Evolutionary conservation across 2,113 vertebrate species (phyloP).

Genomic region (Xyrauchen texanus): DNA sequence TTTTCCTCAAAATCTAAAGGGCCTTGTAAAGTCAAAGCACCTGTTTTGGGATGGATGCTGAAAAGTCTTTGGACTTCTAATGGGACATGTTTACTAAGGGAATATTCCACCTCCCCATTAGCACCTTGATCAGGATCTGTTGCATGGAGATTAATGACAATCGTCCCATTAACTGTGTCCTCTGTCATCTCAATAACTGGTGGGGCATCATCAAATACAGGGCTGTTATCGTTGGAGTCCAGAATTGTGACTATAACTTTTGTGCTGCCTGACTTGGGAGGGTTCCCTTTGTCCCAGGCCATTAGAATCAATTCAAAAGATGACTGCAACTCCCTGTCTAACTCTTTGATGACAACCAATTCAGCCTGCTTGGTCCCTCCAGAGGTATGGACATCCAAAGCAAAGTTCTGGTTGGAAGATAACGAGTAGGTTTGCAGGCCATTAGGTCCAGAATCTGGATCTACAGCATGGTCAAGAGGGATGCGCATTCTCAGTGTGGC

Average conservation of each 20-base stretch:
- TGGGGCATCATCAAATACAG: conserved; percentile 80
- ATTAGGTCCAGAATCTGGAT: conserved; percentile 82
- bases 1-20: conserved; percentile 84
- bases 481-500: conserved; percentile 80
- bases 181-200: conserved; percentile 80
- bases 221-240: conserved; percentile 94
- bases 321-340: conserved; percentile 84
- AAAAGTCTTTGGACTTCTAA: conserved; percentile 80
- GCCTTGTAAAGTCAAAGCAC: conserved; percentile 75
- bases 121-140: conserved; percentile 88
- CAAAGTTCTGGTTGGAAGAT: conserved; percentile 84
- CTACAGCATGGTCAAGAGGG: conserved; percentile 84
- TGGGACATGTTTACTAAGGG: conserved; percentile 80
- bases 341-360: conserved; percentile 83
- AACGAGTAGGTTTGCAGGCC: conserved; percentile 81
- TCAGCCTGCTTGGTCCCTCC: conserved; percentile 82
- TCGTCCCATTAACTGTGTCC: conserved; percentile 78
- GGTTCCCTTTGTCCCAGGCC: conserved; percentile 85
- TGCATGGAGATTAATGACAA: conserved; percentile 82
- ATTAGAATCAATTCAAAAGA: conserved; percentile 80
- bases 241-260: conserved; percentile 82
- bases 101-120: conserved; percentile 90
- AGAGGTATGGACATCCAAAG: conserved; percentile 77
- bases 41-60: conserved; percentile 75
- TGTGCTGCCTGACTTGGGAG: conserved; percentile 83